A percentile compares a stretch with the other conserved stretches of the same genome.
Evolutionary conservation across 2,797 vertebrate genomes (phyloP).

Genomic region (Liparis tanakae): DNA sequence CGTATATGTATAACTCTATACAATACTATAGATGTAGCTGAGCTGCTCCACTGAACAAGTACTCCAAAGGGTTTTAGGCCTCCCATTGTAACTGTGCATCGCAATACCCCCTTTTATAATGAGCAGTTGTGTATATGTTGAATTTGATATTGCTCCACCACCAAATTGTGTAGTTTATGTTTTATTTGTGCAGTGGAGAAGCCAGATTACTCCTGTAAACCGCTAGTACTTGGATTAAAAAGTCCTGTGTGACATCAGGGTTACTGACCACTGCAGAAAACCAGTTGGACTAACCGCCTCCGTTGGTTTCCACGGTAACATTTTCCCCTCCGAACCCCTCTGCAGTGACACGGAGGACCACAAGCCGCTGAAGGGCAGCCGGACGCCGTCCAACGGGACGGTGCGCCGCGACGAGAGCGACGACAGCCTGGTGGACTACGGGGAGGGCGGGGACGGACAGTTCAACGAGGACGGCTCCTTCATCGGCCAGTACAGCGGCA

Average conservation of each 20-base stretch:
- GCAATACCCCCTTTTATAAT: neutral
- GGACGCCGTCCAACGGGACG: slow-evolving; percentile 96
- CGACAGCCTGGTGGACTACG: slow-evolving; percentile 98
- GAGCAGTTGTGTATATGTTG: neutral
- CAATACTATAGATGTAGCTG: slow-evolving; percentile 23
- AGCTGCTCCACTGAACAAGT: slow-evolving; percentile 62
- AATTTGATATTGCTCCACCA: neutral
- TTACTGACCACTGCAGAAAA: slow-evolving; percentile 50
- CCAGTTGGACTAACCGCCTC: neutral
- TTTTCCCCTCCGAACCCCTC: slow-evolving; percentile 13
- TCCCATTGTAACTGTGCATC: slow-evolving; percentile 1
- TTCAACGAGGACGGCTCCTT: slow-evolving; percentile 99
- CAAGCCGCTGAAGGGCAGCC: slow-evolving; percentile 97
- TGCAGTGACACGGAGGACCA: slow-evolving; percentile 97
- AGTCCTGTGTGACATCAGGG: slow-evolving; percentile 23
- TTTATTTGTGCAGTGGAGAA: slow-evolving; percentile 63
- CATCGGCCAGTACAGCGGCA: slow-evolving; percentile 98
- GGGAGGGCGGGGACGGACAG: slow-evolving; percentile 98
- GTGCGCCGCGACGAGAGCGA: slow-evolving; percentile 97
- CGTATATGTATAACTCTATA: neutral
- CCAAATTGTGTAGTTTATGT: neutral
- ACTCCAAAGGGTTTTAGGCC: neutral
- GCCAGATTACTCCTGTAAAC: slow-evolving; percentile 27
- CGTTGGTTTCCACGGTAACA: slow-evolving; percentile 8
- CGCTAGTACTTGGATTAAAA: slow-evolving; percentile 29